Evolutionary conservation across 1,140 invertebrate genomes (phyloP).

Genomic region (Drosophila tristis): DNA sequence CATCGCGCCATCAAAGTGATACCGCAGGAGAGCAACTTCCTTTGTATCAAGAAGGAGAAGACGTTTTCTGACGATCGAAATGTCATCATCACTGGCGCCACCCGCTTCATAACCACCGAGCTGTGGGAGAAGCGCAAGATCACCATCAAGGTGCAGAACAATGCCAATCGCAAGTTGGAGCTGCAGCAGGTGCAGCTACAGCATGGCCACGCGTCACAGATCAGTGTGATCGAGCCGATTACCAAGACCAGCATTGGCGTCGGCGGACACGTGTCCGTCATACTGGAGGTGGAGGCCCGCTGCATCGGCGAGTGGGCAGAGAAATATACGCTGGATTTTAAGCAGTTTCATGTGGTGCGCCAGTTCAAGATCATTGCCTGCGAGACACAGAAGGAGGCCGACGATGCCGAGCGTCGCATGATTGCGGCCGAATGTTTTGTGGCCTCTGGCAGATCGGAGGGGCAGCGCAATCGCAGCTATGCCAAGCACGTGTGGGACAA

Average conservation of each 20-base stretch:
- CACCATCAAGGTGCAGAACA: conserved; percentile 82
- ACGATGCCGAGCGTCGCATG: conserved; percentile 29
- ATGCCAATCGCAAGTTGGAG: conserved; percentile 50
- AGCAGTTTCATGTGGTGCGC: conserved; percentile 82
- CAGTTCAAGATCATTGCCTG: conserved; percentile 40
- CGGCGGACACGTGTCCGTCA: conserved; percentile 2
- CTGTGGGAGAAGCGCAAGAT: conserved; percentile 79
- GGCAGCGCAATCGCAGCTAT: conserved; percentile 58
- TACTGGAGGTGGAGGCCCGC: conserved; percentile 78
- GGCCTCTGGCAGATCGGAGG: conserved; percentile 12
- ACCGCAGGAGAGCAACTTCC: conserved; percentile 61
- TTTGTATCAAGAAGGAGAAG: conserved; percentile 7
- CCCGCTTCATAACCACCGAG: conserved; percentile 75
- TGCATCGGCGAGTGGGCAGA: conserved; percentile 87
- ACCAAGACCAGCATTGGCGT: not conserved
- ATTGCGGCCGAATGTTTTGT: conserved; percentile 32
- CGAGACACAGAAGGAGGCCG: conserved; percentile 14
- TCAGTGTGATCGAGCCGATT: conserved; percentile 39
- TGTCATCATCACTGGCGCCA: conserved; percentile 83
- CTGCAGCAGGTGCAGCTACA: conserved; percentile 70
- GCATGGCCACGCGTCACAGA: conserved; percentile 68
- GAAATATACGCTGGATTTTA: conserved; percentile 86
- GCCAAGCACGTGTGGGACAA: conserved; percentile 73
- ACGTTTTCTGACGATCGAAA: too few species aligned
- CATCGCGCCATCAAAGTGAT: conserved; percentile 68